Conservation (phyloP, 2,888 invertebrate species). For the Nasonovia ribisnigri region DNA sequence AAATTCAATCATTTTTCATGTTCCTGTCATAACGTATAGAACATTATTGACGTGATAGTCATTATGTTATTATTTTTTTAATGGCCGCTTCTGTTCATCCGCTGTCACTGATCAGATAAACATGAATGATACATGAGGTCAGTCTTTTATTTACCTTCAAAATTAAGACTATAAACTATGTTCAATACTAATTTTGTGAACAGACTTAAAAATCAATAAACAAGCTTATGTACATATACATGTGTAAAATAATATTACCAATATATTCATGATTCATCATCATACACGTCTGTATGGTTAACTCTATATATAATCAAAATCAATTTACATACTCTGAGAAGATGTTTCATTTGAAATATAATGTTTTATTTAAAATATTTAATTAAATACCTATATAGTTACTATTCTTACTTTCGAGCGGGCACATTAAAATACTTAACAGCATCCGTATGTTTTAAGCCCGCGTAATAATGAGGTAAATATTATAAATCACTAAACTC, state of each 20-base stretch:
- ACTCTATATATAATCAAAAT: neutral
- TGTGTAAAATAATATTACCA: neutral
- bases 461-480: neutral
- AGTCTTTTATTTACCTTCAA: neutral
- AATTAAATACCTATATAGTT: neutral
- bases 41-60: neutral
- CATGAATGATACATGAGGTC: neutral
- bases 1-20: neutral
- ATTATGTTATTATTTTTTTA: neutral
- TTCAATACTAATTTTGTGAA: neutral
- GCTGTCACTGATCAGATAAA: conserved; percentile 10
- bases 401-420: neutral
- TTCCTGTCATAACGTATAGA: neutral
- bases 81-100: neutral
- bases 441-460: neutral
- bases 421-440: neutral
- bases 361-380: neutral
- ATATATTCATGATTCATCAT: neutral
- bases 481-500: conserved; percentile 20
- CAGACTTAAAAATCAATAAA: neutral
- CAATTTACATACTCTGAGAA: neutral
- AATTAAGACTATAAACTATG: neutral
- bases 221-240: neutral
- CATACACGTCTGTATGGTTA: neutral
- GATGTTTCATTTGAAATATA: neutral